phyloP scores from a whole-genome alignment of 2,888 invertebrate species.

The Troides oblongomaculatus region DNA sequence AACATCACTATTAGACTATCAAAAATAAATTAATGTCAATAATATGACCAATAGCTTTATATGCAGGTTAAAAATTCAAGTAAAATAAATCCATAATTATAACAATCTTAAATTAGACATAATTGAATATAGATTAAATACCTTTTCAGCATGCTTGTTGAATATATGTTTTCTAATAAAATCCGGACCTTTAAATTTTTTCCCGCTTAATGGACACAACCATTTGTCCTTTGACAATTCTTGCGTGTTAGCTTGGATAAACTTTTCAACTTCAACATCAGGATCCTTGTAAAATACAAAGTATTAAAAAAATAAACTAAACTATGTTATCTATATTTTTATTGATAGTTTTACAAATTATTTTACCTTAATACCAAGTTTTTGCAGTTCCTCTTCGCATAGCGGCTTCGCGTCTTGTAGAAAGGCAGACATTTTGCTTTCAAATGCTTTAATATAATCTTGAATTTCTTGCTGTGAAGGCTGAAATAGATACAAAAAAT shows the following conservation, averaged over 20 bases:
- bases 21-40: no score
- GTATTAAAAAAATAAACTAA: not conserved
- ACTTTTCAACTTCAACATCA: constrained; percentile 92
- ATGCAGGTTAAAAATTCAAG: no score
- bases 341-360: not conserved
- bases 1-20: no score
- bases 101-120: not conserved
- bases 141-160: constrained; percentile 97
- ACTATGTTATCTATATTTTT: not conserved
- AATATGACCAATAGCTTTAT: no score
- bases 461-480: constrained; percentile 85
- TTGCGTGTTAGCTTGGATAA: constrained; percentile 96
- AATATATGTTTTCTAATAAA: constrained; percentile 99
- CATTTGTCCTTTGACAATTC: constrained; percentile 99
- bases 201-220: constrained; percentile 98
- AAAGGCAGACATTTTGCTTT: constrained; percentile 94
- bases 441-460: constrained; percentile 89
- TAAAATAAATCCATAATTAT: not conserved
- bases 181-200: constrained; percentile 99
- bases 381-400: constrained; percentile 87
- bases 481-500: constrained; percentile 54
- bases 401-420: constrained; percentile 88
- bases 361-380: constrained; percentile 88
- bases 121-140: constrained; percentile 32
- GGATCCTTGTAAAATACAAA: constrained; percentile 63